Evolutionary conservation across 2,797 vertebrate genomes (phyloP).

Genomic region (Apodemus agrarius): DNA sequence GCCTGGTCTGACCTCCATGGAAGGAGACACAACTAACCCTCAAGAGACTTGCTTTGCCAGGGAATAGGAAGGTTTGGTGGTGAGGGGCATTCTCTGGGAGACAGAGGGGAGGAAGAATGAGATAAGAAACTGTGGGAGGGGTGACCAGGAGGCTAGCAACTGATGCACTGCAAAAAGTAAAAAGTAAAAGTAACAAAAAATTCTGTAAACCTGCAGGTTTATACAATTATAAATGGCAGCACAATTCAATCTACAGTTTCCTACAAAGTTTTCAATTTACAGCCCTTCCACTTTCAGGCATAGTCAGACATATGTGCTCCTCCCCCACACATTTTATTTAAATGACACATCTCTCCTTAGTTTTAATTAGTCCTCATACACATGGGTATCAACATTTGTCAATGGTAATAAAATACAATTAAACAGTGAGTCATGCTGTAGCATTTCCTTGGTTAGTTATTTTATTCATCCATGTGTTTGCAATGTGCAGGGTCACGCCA

Average conservation of each 20-base stretch:
- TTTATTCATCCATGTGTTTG: slow-evolving; percentile 69
- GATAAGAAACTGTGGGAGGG: neutral
- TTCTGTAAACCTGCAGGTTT: neutral
- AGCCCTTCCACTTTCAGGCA: neutral
- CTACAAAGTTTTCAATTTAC: slow-evolving; percentile 5
- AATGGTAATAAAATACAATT: slow-evolving; percentile 50
- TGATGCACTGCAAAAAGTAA: neutral
- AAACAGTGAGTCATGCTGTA: slow-evolving; percentile 38
- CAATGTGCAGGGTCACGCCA: slow-evolving; percentile 55
- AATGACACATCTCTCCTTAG: neutral
- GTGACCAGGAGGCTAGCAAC: neutral
- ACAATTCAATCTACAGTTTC: neutral
- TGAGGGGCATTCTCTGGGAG: neutral
- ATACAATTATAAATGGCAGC: neutral
- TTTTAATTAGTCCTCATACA: slow-evolving; percentile 4
- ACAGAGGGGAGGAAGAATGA: neutral
- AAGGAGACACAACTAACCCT: neutral
- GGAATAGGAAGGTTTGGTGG: neutral
- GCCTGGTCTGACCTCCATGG: neutral
- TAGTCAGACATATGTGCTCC: neutral
- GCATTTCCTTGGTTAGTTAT: neutral
- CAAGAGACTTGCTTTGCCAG: neutral
- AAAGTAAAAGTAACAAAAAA: neutral
- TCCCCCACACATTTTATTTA: slow-evolving; percentile 19
- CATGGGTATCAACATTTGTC: slow-evolving; percentile 4